Percentiles rank a stretch among this genome's conserved stretches.
Conservation (phyloP, 2,797 vertebrate genomes). For the Cephalopachus bancanus region DNA sequence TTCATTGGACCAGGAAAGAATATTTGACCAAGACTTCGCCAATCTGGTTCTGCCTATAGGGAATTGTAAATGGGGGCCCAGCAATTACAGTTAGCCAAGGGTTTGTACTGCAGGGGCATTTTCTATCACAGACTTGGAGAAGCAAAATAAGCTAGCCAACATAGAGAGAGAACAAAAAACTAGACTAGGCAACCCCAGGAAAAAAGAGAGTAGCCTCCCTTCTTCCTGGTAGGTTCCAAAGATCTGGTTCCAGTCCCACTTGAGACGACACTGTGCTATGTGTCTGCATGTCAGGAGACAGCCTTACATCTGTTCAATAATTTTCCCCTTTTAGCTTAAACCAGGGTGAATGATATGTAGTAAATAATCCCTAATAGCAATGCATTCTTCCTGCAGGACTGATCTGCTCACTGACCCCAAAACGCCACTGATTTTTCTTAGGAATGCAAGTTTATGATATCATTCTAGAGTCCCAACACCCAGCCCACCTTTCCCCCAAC, state of each 20-base stretch:
- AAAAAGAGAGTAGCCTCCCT: not conserved
- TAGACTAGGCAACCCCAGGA: not conserved
- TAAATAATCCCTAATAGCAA: not conserved
- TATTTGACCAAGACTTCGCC: not conserved
- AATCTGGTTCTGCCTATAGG: not conserved
- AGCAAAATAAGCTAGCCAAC: not conserved
- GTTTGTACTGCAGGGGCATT: not conserved
- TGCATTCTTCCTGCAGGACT: not conserved
- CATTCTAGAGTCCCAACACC: not conserved
- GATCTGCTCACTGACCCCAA: not conserved
- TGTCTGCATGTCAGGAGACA: not conserved
- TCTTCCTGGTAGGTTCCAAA: constrained; percentile 9
- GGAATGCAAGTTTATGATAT: not conserved
- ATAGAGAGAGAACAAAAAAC: not conserved
- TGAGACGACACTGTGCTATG: not conserved
- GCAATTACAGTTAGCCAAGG: not conserved
- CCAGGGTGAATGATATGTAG: not conserved
- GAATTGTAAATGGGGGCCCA: not conserved
- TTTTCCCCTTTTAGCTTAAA: not conserved
- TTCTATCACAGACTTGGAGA: not conserved
- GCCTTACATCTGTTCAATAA: not conserved
- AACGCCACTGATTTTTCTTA: constrained; percentile 30
- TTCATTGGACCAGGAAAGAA: not conserved
- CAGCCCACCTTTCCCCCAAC: not conserved
- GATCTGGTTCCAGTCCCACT: not conserved